A percentile compares a stretch with the other conserved stretches of the same genome.
Conservation (phyloP, 30 jellyfish, hydroid and myxozoan species). For the Catostylus mosaicus region DNA sequence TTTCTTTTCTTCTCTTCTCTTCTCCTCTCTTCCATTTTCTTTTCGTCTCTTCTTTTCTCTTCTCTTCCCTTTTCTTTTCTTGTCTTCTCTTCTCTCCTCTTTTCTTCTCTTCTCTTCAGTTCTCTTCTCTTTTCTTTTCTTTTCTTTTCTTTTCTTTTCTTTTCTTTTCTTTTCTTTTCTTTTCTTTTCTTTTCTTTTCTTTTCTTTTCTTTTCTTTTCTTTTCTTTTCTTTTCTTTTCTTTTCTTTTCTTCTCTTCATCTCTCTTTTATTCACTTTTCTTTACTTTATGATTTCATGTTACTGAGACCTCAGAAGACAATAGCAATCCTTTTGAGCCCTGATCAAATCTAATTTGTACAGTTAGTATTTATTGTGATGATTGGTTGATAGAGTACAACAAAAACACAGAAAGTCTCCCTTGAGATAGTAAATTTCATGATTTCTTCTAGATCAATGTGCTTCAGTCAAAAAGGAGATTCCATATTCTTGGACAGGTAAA, state of each 20-base stretch:
- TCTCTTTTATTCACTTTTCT: not conserved
- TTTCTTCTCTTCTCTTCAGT: too few species aligned
- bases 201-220: not conserved
- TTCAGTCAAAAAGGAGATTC: slow-evolving; percentile 85
- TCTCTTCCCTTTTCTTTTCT: too few species aligned
- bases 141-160: too few species aligned
- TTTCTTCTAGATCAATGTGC: slow-evolving; percentile 53
- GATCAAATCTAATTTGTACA: too few species aligned
- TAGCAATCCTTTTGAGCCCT: not conserved
- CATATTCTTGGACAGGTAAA: slow-evolving; percentile 93
- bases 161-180: too few species aligned
- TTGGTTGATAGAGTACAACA: too few species aligned
- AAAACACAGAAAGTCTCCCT: too few species aligned
- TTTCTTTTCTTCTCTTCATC: not conserved
- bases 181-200: too few species aligned
- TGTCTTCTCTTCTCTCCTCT: not conserved
- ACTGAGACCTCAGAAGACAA: not conserved
- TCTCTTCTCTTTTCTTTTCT: too few species aligned
- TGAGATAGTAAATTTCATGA: not conserved
- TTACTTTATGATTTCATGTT: not conserved
- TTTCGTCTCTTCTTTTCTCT: not conserved
- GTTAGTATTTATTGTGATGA: too few species aligned
- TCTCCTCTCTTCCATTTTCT: not conserved
- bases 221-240: slow-evolving; percentile 3
- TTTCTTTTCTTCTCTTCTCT: not conserved